Evolutionary conservation across 1,140 invertebrate genomes (phyloP), one percentile per base, ranked within the genome.

Genomic region (Eupristina koningsbergeri): DNA sequence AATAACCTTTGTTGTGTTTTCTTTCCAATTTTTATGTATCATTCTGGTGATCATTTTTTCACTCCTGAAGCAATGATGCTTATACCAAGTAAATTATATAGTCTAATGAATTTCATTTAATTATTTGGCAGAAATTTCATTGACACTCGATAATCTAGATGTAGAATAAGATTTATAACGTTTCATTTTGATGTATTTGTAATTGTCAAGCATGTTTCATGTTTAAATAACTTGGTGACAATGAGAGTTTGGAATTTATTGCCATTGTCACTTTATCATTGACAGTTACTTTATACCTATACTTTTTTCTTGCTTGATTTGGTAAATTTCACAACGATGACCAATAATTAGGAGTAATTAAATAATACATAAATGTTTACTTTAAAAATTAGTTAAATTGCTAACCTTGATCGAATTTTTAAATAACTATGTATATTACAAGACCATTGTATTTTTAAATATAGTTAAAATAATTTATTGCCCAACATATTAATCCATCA

Each of bases 201-300:
- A 22, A 63, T 63, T 63, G 17, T 31, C 36, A 64, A 63, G 39
- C 36, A 78, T 45, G 39, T 29, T 63, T 78, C 26, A 64, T 31
- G 34, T 63, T 1, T n/a, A 63, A 63, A 41, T 64, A 78, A 34
- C 31, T 64, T 36, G 19, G 34, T 78, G 58, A 78, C 76, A 63
- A 64, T 78, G 53, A 78, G 19, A 61, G 13, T 61, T 41, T 61
- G 39, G 26, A 78, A 78, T 64, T 78, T 78, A 64, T 78, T 78
- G 34, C 58, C 58, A 78, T 78, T 78, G 58, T 78, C 39, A 78
- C 36, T 53, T 63, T 61, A 75, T 50, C n/a, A 61, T 58, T 0
- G 45, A 63, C 45, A 63, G 26, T 29, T 50, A 41, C 64, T 78
- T 3, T 8, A 41, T 39, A 41, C 7, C 22, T 45, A 36, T 78